These are phyloP conservation scores for Nylanderia fulva DNA, from an alignment of 1,140 invertebrate genomes.

Conservation along the genomic window DNA sequence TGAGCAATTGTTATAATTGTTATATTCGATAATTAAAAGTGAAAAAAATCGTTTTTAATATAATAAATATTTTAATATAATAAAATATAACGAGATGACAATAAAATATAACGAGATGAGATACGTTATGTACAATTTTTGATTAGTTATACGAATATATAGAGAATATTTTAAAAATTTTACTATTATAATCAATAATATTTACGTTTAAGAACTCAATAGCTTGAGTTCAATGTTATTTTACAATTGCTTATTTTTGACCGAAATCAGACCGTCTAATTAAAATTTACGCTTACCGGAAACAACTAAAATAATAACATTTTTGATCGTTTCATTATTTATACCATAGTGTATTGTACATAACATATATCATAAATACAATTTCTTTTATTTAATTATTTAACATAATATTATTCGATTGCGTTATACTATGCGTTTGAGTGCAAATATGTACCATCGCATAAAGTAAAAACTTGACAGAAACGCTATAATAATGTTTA, in stretches of 20 bases:
- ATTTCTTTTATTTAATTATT: too few species aligned
- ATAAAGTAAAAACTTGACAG: background rate
- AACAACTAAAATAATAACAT: background rate
- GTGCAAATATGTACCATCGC: background rate
- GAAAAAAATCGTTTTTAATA: background rate
- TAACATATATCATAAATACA: slow-evolving; percentile 13
- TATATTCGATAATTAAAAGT: background rate
- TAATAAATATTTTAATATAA: background rate
- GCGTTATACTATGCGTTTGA: background rate
- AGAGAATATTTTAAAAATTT: background rate
- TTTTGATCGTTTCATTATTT: slow-evolving; percentile 26
- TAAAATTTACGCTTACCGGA: background rate
- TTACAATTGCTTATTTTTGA: slow-evolving; percentile 3
- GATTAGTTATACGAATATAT: background rate
- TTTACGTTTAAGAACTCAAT: background rate
- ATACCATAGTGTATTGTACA: too few species aligned
- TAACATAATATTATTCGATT: background rate
- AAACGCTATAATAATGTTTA: background rate
- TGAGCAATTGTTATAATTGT: slow-evolving; percentile 5
- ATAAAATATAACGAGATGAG: too few species aligned
- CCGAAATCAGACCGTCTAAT: background rate
- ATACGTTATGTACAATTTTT: background rate
- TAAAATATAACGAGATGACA: background rate
- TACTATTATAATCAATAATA: background rate
- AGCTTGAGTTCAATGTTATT: background rate